Evolutionary conservation across 2,888 invertebrate genomes (phyloP), one percentile per base, ranked within the genome.

Genomic region (Rutpela maculata): DNA sequence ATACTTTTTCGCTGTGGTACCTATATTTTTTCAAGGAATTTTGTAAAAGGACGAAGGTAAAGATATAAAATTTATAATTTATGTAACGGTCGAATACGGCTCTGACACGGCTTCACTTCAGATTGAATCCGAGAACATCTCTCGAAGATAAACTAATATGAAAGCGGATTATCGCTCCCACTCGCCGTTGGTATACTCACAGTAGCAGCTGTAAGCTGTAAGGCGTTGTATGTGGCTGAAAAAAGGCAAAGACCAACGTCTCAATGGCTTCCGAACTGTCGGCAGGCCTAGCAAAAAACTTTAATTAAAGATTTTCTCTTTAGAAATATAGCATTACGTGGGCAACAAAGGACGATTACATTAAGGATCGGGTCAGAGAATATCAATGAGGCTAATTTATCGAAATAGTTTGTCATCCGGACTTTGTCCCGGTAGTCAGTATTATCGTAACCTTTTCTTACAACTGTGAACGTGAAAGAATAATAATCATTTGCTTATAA

Each of bases 321-420:
- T n/a, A 50, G 50, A 15, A 15, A 50, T 50, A 17, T 15, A 15
- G 43, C 43, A 43, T 15, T 43, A 50, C 15, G 50, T 50, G n/a
- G 50, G 15, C 50, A 50, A 50, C n/a, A 43, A 43, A 15, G 7
- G 12, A 43, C 15, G 12, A 43, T 15, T 57, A 12, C 22, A 19
- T 19, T 26, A 60, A 60, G 31, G 15, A 7, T 22, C 15, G 15
- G 22, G 26, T 31, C 60, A 15, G 31, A 26, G 60, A 60, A 60
- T 60, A 60, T 60, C 60, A 60, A 60, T 60, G 60, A 60, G 60
- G 15, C 12, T 60, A 60, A 60, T 60, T 22, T 15, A 26, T 26
- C 60, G 60, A 60, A 60, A 26, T 26, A 60, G 15, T 12, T 50
- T 50, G 12, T 50, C 15, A 50, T n/a, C n/a, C 15, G n/a, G 60